Base-by-base conservation (phyloP, 2,888 invertebrate genomes). In the Leuctra nigra region DNA sequence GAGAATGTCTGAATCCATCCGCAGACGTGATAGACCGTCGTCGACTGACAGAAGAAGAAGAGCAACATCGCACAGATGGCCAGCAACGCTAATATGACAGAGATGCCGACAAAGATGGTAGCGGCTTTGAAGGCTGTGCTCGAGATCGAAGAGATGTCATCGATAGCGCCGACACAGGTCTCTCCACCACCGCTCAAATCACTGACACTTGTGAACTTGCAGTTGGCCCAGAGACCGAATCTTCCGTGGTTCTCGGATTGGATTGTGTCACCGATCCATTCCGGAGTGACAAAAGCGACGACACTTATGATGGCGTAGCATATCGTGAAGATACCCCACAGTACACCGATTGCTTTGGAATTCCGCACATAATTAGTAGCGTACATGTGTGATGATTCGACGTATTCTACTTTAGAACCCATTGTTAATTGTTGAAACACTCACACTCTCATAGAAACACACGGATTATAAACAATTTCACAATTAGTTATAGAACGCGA, bases 241-340 rank as follows among this genome's bases (percentile, higher is more conserved):
- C 91, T 88, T 55, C 94, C 94, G 1, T 91, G 89, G 68, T 87
- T 87, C 64, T 91, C 88, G 62, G 90, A 86, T 65, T 87, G 86
- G 65, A 86, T 76, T 1, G 66, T 65, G 73, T 89, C 88, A 11
- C 90, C 90, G 61, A 92, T 81, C 93, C 93, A 90, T 75, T 94
- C 88, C 41, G 95, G 95, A 61, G 96, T 96, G 58, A 97, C 86
- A 72, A 98, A 95, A 3, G 94, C 91, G 29, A 98, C 93, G 64
- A 92, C 86, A 67, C 89, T 87, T 68, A 99, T 93, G 68, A 98
- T 94, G 62, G 93, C 92, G 73, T 93, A 96, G 75, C 96, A 96
- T 70, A 97, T 90, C 64, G 94, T 92, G 75, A 98, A 96, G 69
- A 98, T 91, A 61, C 91, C 96, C 98, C 98, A 98, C 64, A 97